Conservation (phyloP, 2,888 invertebrate species). For the Ferrisia virgata region DNA sequence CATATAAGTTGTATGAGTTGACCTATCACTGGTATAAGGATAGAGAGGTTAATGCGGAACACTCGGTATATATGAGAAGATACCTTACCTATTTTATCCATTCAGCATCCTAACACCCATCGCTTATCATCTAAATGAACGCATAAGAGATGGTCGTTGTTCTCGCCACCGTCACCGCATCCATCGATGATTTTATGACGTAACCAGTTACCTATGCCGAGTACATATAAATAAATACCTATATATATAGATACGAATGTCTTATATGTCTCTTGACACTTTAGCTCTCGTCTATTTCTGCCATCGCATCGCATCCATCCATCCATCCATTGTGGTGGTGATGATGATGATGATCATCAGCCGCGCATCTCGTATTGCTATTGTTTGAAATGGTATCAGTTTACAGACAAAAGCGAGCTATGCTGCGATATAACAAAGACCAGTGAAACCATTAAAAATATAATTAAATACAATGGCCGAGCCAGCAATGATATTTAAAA, state of each 20-base stretch:
- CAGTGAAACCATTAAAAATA: conserved; percentile 26
- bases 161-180: neutral
- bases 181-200: conserved; percentile 30
- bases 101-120: neutral
- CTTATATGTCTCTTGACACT: neutral
- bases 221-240: neutral
- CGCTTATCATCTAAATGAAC: neutral
- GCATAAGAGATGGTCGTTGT: neutral
- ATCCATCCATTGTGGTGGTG: neutral
- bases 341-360: neutral
- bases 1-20: too few species aligned
- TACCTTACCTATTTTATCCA: too few species aligned
- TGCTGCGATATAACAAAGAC: conserved; percentile 37
- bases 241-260: too few species aligned
- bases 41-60: too few species aligned
- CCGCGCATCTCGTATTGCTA: neutral
- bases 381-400: conserved; percentile 31
- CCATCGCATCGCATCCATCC: neutral
- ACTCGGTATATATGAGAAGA: too few species aligned
- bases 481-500: conserved; percentile 40
- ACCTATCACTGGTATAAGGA: too few species aligned
- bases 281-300: neutral
- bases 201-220: neutral
- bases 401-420: conserved; percentile 20
- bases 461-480: conserved; percentile 42